phyloP scores from a whole-genome alignment of 2,797 vertebrate species.

The Intellagama lesueurii region DNA sequence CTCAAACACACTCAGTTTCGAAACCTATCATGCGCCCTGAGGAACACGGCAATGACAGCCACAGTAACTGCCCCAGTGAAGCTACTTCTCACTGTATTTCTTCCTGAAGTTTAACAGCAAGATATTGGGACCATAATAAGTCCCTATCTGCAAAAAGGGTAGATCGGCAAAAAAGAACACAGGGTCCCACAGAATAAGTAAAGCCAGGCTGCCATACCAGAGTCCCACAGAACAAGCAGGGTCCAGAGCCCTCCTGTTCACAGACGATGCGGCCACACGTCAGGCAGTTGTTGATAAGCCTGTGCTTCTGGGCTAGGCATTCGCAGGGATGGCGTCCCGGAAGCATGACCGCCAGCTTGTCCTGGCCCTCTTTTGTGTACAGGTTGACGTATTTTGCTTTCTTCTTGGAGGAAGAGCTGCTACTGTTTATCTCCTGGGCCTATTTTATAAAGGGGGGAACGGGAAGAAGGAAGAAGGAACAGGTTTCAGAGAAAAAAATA shows the following conservation, averaged over 20 bases:
- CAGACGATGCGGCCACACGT: slow-evolving; percentile 95
- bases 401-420: slow-evolving; percentile 83
- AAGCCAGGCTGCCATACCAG: slow-evolving; percentile 80
- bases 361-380: slow-evolving; percentile 93
- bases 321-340: slow-evolving; percentile 92
- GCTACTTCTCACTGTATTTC: background rate
- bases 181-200: background rate
- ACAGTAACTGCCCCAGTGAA: background rate
- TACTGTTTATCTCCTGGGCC: slow-evolving; percentile 83
- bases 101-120: background rate
- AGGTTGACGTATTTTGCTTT: slow-evolving; percentile 92
- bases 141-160: background rate
- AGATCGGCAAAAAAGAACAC: background rate
- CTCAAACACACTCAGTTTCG: no score
- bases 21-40: no score
- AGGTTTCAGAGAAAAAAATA: background rate
- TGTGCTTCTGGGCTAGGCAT: slow-evolving; percentile 96
- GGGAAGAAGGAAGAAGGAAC: background rate
- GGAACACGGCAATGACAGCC: background rate
- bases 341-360: slow-evolving; percentile 88
- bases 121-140: background rate
- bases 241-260: slow-evolving; percentile 95
- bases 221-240: slow-evolving; percentile 93
- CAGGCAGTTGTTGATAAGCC: slow-evolving; percentile 95
- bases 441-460: slow-evolving; percentile 63